phyloP scores from a whole-genome alignment of 1,140 invertebrate genomes.

The Potamilus streckersoni region DNA sequence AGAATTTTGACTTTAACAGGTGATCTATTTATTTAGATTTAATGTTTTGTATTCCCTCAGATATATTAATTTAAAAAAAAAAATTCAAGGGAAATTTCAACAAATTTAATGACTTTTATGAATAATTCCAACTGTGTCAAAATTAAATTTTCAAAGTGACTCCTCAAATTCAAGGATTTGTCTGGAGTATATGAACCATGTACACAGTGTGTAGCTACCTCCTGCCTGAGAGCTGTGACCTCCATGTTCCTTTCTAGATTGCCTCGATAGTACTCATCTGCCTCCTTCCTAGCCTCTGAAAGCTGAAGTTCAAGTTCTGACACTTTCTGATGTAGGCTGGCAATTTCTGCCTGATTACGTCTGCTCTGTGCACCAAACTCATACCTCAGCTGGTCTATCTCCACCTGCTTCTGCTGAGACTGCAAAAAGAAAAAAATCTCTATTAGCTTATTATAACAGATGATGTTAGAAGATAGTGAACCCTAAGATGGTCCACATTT shows the following conservation, averaged over 20 bases:
- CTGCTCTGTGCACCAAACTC: constrained; percentile 52
- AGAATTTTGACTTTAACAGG: too few species aligned
- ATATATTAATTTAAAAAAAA: too few species aligned
- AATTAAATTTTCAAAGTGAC: too few species aligned
- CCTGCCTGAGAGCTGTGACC: constrained; percentile 57
- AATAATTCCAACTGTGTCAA: too few species aligned
- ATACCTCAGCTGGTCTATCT: constrained; percentile 64
- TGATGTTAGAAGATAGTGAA: too few species aligned
- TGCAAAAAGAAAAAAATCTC: constrained; percentile 25
- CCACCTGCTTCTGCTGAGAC: constrained; percentile 61
- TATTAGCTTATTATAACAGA: background rate
- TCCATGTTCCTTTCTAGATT: constrained; percentile 64
- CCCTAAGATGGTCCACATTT: too few species aligned
- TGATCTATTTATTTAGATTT: too few species aligned
- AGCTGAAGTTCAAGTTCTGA: constrained; percentile 61
- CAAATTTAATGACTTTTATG: too few species aligned
- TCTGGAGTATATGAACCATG: too few species aligned
- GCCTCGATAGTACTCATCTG: constrained; percentile 65
- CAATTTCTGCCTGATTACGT: constrained; percentile 53
- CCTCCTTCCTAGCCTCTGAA: constrained; percentile 61
- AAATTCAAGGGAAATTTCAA: too few species aligned
- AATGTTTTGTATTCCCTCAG: too few species aligned
- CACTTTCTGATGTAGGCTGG: constrained; percentile 51
- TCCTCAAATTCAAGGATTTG: too few species aligned
- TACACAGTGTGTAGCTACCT: constrained; percentile 40